Percentiles rank a stretch among this genome's conserved stretches.
Evolutionary conservation across 64 coral and sea anemone species (phyloP).

Genomic region (Montipora capricornis): DNA sequence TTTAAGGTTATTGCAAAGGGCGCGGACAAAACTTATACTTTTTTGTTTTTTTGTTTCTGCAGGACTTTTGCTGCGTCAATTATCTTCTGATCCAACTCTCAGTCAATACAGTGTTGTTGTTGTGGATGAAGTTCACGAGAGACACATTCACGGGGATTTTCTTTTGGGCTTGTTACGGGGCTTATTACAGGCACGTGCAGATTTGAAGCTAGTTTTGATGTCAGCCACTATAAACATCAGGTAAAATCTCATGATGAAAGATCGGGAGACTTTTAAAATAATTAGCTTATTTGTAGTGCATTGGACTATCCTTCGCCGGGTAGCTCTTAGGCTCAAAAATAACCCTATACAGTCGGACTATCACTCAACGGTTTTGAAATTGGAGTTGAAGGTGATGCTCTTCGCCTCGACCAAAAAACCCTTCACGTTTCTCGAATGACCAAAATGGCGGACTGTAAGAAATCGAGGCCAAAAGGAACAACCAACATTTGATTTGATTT

Average conservation of each 20-base stretch:
- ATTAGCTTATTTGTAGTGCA: too few relatives aligned
- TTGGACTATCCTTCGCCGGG: too few relatives aligned
- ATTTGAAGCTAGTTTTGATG: conserved; percentile 95
- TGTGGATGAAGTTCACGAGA: conserved; percentile 94
- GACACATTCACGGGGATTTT: conserved; percentile 98
- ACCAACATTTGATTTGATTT: too few relatives aligned
- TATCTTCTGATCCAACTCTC: conserved; percentile 87
- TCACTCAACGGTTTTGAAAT: too few relatives aligned
- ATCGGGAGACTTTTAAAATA: too few relatives aligned
- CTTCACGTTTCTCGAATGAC: too few relatives aligned
- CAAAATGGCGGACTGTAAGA: too few relatives aligned
- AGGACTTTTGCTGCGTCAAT: conserved; percentile 92
- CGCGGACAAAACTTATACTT: not conserved
- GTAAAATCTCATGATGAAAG: conserved; percentile 30
- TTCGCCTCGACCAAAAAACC: too few relatives aligned
- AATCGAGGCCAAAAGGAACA: too few relatives aligned
- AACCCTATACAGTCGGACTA: too few relatives aligned
- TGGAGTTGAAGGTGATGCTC: too few relatives aligned
- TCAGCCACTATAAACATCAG: conserved; percentile 98
- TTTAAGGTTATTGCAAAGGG: not conserved
- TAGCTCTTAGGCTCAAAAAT: too few relatives aligned
- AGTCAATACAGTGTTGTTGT: conserved; percentile 93
- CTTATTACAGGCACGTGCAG: conserved; percentile 77
- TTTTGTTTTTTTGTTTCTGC: not conserved
- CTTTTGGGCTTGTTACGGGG: conserved; percentile 88